Percentiles rank a stretch among this genome's conserved stretches.
Conservation (phyloP, 2,113 vertebrate species). For the Petromus typicus region DNA sequence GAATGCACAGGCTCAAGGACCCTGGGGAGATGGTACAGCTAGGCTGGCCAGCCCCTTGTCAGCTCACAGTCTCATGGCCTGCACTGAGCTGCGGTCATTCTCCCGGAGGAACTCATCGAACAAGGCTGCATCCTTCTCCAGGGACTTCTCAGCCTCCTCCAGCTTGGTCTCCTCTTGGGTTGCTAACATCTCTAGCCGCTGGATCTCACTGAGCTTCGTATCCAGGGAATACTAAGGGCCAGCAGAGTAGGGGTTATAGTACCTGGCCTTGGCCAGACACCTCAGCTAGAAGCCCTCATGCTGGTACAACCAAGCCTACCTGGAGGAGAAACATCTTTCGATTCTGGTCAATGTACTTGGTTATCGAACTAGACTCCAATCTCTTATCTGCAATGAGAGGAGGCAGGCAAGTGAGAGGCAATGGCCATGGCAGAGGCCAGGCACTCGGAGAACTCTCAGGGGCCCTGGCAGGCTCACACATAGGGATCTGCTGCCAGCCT, state of each 20-base stretch:
- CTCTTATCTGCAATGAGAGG: slow-evolving; percentile 87
- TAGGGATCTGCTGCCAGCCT: not conserved
- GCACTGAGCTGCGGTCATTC: slow-evolving; percentile 89
- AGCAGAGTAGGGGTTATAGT: not conserved
- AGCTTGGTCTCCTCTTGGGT: slow-evolving; percentile 88
- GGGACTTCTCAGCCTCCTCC: slow-evolving; percentile 85
- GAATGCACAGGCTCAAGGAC: not conserved
- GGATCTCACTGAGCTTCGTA: slow-evolving; percentile 90
- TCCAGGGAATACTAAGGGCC: slow-evolving; percentile 89
- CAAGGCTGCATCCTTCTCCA: slow-evolving; percentile 87
- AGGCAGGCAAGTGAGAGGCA: not conserved
- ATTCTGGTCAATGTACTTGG: slow-evolving; percentile 88
- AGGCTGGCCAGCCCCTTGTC: too few relatives aligned
- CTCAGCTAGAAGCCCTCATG: fast-evolving
- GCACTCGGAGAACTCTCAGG: not conserved
- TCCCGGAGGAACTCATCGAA: slow-evolving; percentile 93
- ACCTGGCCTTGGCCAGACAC: not conserved
- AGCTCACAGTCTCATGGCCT: slow-evolving; percentile 91
- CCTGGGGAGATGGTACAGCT: not conserved
- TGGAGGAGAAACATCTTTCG: slow-evolving; percentile 93
- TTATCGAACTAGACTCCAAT: slow-evolving; percentile 85
- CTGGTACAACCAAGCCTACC: slow-evolving; percentile 83
- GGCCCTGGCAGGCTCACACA: not conserved
- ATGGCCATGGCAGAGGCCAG: not conserved
- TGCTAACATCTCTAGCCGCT: slow-evolving; percentile 87